phyloP scores from a whole-genome alignment of 2,113 vertebrate genomes.

The Macaca nemestrina region DNA sequence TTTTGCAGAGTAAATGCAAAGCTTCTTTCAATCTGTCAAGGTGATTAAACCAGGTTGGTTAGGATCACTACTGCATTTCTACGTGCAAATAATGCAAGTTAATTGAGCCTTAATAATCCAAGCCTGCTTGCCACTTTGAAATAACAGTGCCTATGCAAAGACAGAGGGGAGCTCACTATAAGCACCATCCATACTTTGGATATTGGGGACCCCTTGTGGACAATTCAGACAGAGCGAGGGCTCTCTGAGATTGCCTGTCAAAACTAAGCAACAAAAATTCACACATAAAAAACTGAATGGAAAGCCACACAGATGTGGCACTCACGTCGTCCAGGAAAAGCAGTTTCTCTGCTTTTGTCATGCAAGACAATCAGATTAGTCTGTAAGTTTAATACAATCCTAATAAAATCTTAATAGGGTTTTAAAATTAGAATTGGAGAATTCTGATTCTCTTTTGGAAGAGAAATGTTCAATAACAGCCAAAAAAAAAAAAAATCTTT shows the following conservation, averaged over 20 bases:
- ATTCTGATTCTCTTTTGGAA: constrained; percentile 19
- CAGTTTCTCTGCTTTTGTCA: background rate
- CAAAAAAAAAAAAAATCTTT: background rate
- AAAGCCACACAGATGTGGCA: background rate
- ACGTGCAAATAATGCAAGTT: background rate
- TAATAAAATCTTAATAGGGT: background rate
- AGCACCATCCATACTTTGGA: background rate
- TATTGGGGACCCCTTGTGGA: background rate
- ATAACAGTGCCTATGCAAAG: background rate
- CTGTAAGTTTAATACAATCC: background rate
- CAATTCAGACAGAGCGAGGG: background rate
- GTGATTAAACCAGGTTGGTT: background rate
- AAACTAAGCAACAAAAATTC: background rate
- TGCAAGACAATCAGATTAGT: background rate
- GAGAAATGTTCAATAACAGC: background rate
- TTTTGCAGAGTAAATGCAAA: background rate
- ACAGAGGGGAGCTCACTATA: background rate
- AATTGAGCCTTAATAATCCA: background rate
- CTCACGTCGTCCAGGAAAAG: background rate
- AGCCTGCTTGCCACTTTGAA: background rate
- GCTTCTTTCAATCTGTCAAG: background rate
- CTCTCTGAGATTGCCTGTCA: background rate
- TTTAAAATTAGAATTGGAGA: constrained; percentile 20
- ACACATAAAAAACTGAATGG: background rate
- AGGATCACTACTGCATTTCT: background rate